Evolutionary conservation across 2,888 invertebrate genomes (phyloP).

Genomic region (Lymantria dispar): DNA sequence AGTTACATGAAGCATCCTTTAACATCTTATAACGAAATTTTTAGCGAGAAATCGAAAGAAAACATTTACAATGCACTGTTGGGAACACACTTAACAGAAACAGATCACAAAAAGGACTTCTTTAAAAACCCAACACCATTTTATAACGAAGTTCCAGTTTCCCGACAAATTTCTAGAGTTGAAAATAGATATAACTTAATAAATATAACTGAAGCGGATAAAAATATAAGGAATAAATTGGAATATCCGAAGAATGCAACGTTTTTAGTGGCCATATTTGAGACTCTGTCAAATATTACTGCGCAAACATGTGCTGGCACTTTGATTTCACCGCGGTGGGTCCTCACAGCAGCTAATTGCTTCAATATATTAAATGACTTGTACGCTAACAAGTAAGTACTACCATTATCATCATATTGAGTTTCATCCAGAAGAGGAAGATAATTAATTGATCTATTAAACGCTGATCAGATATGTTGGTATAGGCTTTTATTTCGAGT

Average conservation of each 20-base stretch:
- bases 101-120: constrained; percentile 2
- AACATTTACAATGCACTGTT: constrained; percentile 5
- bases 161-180: neutral
- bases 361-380: constrained; percentile 38
- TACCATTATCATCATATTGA: no score
- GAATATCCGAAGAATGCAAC: constrained; percentile 28
- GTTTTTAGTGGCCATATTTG: constrained; percentile 53
- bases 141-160: neutral
- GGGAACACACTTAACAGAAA: constrained; percentile 11
- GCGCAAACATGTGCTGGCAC: constrained; percentile 54
- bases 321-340: constrained; percentile 42
- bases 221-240: constrained; percentile 2
- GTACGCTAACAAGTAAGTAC: constrained; percentile 28
- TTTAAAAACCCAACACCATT: constrained; percentile 7
- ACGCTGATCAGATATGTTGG: no score
- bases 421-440: no score
- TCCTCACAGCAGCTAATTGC: constrained; percentile 48
- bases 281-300: constrained; percentile 47
- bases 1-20: neutral
- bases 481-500: no score
- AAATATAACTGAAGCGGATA: neutral
- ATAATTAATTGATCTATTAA: no score
- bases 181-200: neutral
- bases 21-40: neutral
- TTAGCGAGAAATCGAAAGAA: constrained; percentile 6